Base-by-base conservation (phyloP, 2,113 vertebrate species). In the Albula goreensis region DNA sequence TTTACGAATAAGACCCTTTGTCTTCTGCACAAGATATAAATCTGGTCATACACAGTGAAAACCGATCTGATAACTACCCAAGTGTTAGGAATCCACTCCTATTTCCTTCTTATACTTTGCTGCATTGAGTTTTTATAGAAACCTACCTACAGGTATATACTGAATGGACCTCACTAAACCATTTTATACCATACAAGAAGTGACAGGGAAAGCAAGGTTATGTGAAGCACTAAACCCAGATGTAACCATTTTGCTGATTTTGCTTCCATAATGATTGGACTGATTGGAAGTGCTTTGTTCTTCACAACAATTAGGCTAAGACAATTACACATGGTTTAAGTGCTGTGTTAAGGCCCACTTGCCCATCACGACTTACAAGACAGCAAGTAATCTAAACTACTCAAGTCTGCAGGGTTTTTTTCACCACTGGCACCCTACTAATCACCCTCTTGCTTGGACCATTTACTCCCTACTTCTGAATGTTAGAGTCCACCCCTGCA, bases 51-150 rank as follows among this genome's bases (percentile, higher is more conserved):
- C 80, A 81, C 80, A 49, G 81, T 63, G 31, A 83, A 60, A 60
- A 60, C 81, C 81, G 10, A 63, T 83, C 81, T 83, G 53, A 83
- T 83, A 60, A 49, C 53, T 22, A 63, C 56, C 25, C 81, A 83
- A 83, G 56, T 83, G 52, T 31, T 48, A 25, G 25, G 19, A 25
- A 50, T 60, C 60, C 81, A 83, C 56, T 83, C 56, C 70, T 7
- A 70, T 11, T 17, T 63, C 56, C 15, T 31, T 41, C 81, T 49
- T 31, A 56, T 48, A 17, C 31, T 60, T 2, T 9, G 52, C 53
- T 83, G 81, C 13, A 48, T 11, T 57, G 81, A 41, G 1, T 9
- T 31, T 74, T n/a, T 74, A 74, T 31, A 31, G 70, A 25, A n/a
- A 25, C 6, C n/a, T 74, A 74, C 22, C 70, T 74, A 70, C 19